phyloP scores from a whole-genome alignment of 2,113 vertebrate species.

The Microcebus lehilahytsara region DNA sequence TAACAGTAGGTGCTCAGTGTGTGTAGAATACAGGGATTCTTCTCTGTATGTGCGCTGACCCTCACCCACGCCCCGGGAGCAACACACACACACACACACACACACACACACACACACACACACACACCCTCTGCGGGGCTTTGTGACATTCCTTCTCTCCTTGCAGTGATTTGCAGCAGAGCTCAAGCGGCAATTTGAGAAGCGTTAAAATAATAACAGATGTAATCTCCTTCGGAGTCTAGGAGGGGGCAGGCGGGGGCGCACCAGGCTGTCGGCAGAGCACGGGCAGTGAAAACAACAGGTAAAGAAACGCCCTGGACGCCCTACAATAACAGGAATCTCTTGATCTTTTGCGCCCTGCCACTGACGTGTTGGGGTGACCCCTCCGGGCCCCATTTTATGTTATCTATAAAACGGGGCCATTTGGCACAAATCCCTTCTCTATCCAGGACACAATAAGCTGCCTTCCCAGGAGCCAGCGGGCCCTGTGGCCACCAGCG shows the following conservation, averaged over 20 bases:
- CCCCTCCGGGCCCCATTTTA: background rate
- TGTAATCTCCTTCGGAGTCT: background rate
- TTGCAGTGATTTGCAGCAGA: background rate
- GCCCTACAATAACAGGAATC: background rate
- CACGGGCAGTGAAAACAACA: background rate
- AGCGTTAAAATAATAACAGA: background rate
- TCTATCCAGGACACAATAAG: background rate
- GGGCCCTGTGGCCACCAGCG: background rate
- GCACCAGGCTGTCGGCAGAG: background rate
- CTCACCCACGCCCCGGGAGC: background rate
- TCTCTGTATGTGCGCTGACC: background rate
- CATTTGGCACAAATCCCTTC: background rate
- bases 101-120: background rate
- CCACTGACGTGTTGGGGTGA: background rate
- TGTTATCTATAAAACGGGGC: background rate
- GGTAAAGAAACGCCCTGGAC: background rate
- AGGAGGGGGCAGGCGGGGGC: background rate
- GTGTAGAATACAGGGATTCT: background rate
- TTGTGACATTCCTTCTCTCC: background rate
- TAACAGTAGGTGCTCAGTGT: background rate
- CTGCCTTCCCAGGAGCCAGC: background rate
- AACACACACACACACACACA: background rate
- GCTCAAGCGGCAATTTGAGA: background rate
- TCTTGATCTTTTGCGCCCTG: background rate
- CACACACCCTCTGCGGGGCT: background rate